phyloP scores from a whole-genome alignment of 2,113 vertebrate species.

The Petromus typicus region DNA sequence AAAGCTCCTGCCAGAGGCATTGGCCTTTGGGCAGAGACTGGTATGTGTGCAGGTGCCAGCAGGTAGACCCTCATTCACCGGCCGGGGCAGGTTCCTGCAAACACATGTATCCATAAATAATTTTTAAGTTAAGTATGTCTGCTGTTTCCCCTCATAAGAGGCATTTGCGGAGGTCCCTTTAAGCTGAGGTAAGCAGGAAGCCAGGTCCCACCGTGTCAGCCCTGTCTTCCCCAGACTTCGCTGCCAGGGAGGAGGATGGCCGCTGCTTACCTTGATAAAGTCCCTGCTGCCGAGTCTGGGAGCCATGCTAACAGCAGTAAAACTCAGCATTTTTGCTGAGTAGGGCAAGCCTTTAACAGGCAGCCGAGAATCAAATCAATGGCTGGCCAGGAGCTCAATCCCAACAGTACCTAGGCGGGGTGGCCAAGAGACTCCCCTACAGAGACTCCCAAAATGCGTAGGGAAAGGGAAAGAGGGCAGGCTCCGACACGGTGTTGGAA shows the following conservation, averaged over 20 bases:
- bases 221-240: not conserved
- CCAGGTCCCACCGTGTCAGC: constrained; percentile 13
- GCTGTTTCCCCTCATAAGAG: not conserved
- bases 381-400: constrained; percentile 65
- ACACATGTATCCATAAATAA: not conserved
- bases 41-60: constrained; percentile 56
- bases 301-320: constrained; percentile 84
- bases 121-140: constrained; percentile 25
- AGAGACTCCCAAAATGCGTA: not conserved
- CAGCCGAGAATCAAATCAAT: constrained; percentile 84
- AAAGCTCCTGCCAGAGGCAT: constrained; percentile 19
- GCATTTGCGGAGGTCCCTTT: not conserved
- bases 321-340: constrained; percentile 85
- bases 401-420: constrained; percentile 5
- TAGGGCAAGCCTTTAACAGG: constrained; percentile 78
- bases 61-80: constrained; percentile 50
- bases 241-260: constrained; percentile 52
- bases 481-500: not conserved
- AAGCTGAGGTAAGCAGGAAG: not conserved
- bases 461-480: not conserved
- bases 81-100: constrained; percentile 64
- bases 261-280: constrained; percentile 73
- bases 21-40: constrained; percentile 28
- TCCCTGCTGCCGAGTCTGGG: constrained; percentile 78
- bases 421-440: constrained; percentile 53